Percentiles rank a stretch among this genome's conserved stretches.
phyloP scores from a whole-genome alignment of 2,888 invertebrate species.

The Aporophyla nigra region DNA sequence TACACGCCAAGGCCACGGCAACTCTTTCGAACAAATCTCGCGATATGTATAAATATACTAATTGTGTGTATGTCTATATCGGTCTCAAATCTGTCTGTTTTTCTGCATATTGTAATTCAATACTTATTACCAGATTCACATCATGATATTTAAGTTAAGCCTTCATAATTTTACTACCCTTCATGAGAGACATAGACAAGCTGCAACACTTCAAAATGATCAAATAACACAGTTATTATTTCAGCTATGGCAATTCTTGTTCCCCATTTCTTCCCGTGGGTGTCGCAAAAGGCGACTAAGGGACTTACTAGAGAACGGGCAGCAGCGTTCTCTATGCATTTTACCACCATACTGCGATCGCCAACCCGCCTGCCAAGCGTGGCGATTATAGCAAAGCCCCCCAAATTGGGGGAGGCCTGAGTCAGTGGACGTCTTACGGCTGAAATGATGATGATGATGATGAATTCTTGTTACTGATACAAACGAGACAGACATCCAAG shows the following conservation, averaged over 20 bases:
- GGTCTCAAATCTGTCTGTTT: background rate
- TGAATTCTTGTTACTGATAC: background rate
- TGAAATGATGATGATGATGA: too few species aligned
- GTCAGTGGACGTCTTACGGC: too few species aligned
- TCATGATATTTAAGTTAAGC: background rate
- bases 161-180: background rate
- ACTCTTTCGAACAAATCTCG: too few species aligned
- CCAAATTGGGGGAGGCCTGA: too few species aligned
- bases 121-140: background rate
- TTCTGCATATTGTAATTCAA: background rate
- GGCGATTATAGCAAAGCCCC: too few species aligned
- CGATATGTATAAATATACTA: background rate
- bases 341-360: too few species aligned
- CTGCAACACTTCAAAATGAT: background rate
- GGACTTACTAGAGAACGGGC: too few species aligned
- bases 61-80: background rate
- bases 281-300: too few species aligned
- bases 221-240: background rate
- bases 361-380: too few species aligned
- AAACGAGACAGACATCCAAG: conserved; percentile 9
- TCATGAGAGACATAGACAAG: background rate
- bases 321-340: too few species aligned
- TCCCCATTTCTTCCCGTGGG: too few species aligned
- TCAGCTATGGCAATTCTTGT: background rate
- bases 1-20: too few species aligned